phyloP scores from a whole-genome alignment of 2,888 invertebrate species.

The Spilosoma lubricipeda region DNA sequence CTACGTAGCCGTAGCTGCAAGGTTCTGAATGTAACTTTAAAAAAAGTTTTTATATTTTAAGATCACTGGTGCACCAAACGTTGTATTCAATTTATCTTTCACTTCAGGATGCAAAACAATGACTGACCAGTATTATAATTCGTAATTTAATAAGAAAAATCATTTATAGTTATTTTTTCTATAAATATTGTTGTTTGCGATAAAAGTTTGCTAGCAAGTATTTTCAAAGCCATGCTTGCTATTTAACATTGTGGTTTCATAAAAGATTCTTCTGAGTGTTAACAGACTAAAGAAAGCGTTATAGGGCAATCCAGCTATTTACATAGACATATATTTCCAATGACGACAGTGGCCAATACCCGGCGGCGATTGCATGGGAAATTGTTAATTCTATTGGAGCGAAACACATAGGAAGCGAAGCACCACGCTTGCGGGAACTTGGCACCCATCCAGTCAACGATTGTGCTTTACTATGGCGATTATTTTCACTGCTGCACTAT shows the following conservation, averaged over 20 bases:
- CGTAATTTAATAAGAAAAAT: background rate
- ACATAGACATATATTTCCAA: slow-evolving; percentile 46
- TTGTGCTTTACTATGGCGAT: slow-evolving; percentile 78
- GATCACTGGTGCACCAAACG: slow-evolving; percentile 42
- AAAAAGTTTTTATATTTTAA: slow-evolving; percentile 51
- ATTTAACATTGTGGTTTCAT: background rate
- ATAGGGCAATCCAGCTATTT: slow-evolving; percentile 6
- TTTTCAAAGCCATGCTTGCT: background rate
- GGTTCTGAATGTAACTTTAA: slow-evolving; percentile 27
- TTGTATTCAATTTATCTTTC: slow-evolving; percentile 56
- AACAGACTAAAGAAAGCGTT: background rate
- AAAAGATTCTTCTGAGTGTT: background rate
- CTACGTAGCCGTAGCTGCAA: slow-evolving; percentile 33
- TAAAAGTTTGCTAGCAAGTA: background rate
- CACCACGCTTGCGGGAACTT: slow-evolving; percentile 63
- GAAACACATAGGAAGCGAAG: slow-evolving; percentile 76
- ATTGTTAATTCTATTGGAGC: slow-evolving; percentile 80
- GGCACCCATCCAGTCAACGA: slow-evolving; percentile 79
- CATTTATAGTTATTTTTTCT: background rate
- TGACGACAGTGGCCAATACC: slow-evolving; percentile 52
- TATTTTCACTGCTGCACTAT: slow-evolving; percentile 76
- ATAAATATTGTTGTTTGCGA: background rate
- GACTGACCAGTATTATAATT: slow-evolving; percentile 43
- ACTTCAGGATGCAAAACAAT: slow-evolving; percentile 16
- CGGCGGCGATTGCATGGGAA: slow-evolving; percentile 65